phyloP scores from a whole-genome alignment of 2,888 invertebrate species.

The Diarsia rubi region DNA sequence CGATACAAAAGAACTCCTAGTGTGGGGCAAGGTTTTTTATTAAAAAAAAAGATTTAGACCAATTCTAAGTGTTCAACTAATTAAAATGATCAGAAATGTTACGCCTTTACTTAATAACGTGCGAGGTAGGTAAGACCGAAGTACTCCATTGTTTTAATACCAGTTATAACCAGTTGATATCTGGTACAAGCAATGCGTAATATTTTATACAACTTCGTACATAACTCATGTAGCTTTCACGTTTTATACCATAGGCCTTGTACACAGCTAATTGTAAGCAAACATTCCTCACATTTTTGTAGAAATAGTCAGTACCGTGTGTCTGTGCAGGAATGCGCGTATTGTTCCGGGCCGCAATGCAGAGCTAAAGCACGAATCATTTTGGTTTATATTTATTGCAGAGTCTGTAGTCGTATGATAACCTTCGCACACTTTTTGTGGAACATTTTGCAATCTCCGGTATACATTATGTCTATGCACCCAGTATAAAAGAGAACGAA shows the following conservation, averaged over 20 bases:
- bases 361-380: constrained; percentile 29
- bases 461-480: not conserved
- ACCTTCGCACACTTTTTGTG: constrained; percentile 34
- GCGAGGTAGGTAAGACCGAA: constrained; percentile 30
- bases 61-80: constrained; percentile 29
- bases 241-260: constrained; percentile 36
- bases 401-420: constrained; percentile 3
- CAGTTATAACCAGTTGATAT: constrained; percentile 52
- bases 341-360: constrained; percentile 41
- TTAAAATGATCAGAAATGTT: constrained; percentile 32
- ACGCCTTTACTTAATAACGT: constrained; percentile 12
- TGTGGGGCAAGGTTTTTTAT: no score
- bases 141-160: constrained; percentile 46
- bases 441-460: constrained; percentile 10
- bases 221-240: constrained; percentile 46
- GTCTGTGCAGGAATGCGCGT: constrained; percentile 37
- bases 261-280: constrained; percentile 47
- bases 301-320: constrained; percentile 18
- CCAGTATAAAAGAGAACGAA: not conserved
- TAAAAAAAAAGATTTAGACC: no score
- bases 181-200: constrained; percentile 34
- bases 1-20: no score
- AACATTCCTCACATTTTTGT: constrained; percentile 45
- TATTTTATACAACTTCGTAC: constrained; percentile 54
- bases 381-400: constrained; percentile 26